Evolutionary conservation across 1,140 invertebrate species (phyloP).

Genomic region (Microplitis mediator): DNA sequence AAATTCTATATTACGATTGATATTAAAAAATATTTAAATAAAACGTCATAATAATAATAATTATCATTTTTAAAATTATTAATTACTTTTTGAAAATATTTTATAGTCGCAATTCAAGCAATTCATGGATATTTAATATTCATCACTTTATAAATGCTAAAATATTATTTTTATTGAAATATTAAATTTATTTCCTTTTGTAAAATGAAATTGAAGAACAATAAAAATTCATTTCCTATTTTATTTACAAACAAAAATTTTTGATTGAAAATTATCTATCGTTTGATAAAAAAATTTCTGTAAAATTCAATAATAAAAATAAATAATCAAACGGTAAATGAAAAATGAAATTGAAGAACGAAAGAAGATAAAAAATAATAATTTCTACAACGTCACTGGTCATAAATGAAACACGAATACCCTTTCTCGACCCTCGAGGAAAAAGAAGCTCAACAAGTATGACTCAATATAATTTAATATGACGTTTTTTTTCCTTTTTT

Average conservation of each 20-base stretch:
- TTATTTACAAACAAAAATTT: not conserved
- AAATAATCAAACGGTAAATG: not conserved
- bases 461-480: constrained; percentile 23
- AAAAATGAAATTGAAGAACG: not conserved
- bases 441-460: constrained; percentile 24
- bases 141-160: no score
- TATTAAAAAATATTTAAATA: no score
- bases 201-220: no score
- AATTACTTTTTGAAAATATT: no score
- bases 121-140: no score
- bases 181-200: no score
- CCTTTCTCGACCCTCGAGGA: not conserved
- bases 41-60: no score
- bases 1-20: no score
- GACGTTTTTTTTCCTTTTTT: constrained; percentile 6
- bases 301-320: not conserved
- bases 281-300: not conserved
- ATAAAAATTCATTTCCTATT: no score
- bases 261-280: not conserved
- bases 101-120: no score
- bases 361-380: not conserved
- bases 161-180: no score
- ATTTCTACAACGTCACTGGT: not conserved
- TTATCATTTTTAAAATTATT: no score
- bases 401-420: not conserved